These are phyloP conservation scores for Lycophotia porphyrea DNA, from an alignment of 2,888 invertebrate species.

Conservation along the genomic window DNA sequence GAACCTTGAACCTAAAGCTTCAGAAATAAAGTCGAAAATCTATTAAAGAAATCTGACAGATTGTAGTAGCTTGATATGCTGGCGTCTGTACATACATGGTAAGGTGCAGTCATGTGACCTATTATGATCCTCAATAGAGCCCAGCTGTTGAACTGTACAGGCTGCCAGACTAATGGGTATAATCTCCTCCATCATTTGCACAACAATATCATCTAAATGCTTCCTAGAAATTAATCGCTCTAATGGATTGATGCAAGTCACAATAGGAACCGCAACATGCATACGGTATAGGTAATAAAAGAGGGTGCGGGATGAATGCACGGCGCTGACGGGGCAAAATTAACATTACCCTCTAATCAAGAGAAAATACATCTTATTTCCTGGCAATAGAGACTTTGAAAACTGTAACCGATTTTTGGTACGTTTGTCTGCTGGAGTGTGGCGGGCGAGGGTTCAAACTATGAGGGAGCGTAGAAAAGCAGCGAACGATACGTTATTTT, in stretches of 20 bases:
- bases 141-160: conserved; percentile 21
- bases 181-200: conserved; percentile 68
- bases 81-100: too few relatives aligned
- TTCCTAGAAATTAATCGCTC: conserved; percentile 81
- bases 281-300: conserved; percentile 87
- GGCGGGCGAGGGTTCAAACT: conserved; percentile 83
- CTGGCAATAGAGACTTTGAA: conserved; percentile 67
- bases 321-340: conserved; percentile 76
- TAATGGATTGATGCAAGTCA: conserved; percentile 87
- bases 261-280: conserved; percentile 87
- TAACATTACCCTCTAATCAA: conserved; percentile 54
- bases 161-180: conserved; percentile 36
- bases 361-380: conserved; percentile 74
- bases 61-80: too few relatives aligned
- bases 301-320: conserved; percentile 88
- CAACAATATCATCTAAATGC: conserved; percentile 79
- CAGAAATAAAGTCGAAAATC: too few relatives aligned
- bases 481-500: conserved; percentile 77
- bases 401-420: conserved; percentile 70
- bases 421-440: conserved; percentile 82
- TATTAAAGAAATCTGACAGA: too few relatives aligned
- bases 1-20: too few relatives aligned
- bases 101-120: neutral
- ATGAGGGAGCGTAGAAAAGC: conserved; percentile 82
- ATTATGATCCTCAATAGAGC: conserved; percentile 2